Base-by-base conservation (phyloP, 2,888 invertebrate genomes). In the Nyleta sp. region DNA sequence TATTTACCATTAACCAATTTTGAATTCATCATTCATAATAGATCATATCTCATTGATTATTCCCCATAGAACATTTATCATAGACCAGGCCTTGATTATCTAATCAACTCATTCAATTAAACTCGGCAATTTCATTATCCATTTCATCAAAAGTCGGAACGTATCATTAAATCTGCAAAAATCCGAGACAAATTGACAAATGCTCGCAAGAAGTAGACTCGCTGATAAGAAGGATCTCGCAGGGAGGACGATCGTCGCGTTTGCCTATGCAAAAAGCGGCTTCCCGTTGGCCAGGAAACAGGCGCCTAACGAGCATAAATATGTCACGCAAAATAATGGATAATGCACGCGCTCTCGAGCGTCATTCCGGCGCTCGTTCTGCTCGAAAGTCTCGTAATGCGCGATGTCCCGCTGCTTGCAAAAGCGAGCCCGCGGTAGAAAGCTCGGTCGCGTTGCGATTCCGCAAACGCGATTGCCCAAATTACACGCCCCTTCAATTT, bases 311-410 rank as follows among this genome's bases (percentile, higher is more conserved):
- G 52, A 71, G 59, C 59, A 67, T 46, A 71, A 76, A 76, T 71
- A 60, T 77, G 77, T 71, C 77, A 71, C 67, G 72, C 55, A 22
- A 72, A 77, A 77, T 67, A 77, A 77, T 67, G 60, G 52, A 71
- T 65, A 65, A 59, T 53, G 65, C 52, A 24, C 50, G 64, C 52
- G 65, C 64, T 50, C 57, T 59, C 57, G 48, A 42, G 70, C 64
- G 42, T 76, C 52, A 48, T 62, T 17, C 15, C 50, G 24, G 35
- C 11, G 35, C 18, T 17, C 15, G 55, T 44, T 53, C 15, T 38
- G 6, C 20, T 64, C 70, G 44, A 59, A 48, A 71, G 53, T 70
- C 48, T 65, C 31, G 50, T 64, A 64, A 52, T 42, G 20, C 10
- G 42, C 42, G 33, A 42, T 65, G 31, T 33, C 4, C 42, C 48